Conservation (phyloP, 2,113 vertebrate genomes). For the Lepus americanus region DNA sequence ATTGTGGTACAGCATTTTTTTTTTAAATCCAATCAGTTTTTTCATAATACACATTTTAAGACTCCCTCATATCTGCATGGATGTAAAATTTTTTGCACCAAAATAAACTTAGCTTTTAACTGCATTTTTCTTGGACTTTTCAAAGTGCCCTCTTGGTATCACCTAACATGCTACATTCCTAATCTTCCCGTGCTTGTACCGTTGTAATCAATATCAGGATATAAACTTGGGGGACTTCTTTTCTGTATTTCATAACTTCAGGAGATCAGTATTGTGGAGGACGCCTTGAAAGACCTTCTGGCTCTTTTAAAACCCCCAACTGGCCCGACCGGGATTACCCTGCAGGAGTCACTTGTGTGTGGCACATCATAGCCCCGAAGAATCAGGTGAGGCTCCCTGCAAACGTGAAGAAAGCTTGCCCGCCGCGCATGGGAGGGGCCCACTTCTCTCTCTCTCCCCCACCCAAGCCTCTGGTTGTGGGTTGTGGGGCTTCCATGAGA, state of each 20-base stretch:
- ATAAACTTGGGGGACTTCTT: background rate
- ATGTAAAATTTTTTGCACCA: too few species aligned
- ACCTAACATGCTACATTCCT: background rate
- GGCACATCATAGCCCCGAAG: constrained; percentile 97
- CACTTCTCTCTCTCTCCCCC: background rate
- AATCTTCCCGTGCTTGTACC: background rate
- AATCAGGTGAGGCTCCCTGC: constrained; percentile 92
- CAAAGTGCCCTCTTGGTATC: background rate
- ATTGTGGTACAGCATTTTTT: too few species aligned
- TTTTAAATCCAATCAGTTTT: too few species aligned
- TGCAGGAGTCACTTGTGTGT: constrained; percentile 96
- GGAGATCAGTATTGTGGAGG: constrained; percentile 99
- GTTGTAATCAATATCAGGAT: background rate
- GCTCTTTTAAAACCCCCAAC: constrained; percentile 97
- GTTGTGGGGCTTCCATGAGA: background rate
- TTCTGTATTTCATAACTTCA: constrained; percentile 82
- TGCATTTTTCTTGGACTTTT: too few species aligned
- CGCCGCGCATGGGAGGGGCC: background rate
- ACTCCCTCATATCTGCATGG: too few species aligned
- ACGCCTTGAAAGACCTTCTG: constrained; percentile 92
- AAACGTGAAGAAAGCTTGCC: background rate
- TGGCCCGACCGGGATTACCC: constrained; percentile 99
- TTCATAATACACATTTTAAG: too few species aligned
- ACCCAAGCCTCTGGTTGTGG: background rate
- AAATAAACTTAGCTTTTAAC: too few species aligned